Base-by-base conservation (phyloP, 2,888 invertebrate genomes). In the Ypsolopha sequella region DNA sequence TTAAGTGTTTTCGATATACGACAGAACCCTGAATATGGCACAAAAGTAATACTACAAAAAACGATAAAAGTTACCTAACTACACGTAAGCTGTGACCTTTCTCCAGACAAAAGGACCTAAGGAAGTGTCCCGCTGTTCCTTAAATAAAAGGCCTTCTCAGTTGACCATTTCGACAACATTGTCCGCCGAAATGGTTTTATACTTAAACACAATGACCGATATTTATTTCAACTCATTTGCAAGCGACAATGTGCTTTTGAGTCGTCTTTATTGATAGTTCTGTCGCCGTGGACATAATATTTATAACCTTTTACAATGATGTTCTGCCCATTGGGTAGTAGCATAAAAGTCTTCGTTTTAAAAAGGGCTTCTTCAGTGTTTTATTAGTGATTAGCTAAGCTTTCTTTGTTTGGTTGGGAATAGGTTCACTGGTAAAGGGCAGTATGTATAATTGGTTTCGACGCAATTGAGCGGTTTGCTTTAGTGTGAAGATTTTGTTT, bases 71-170 rank as follows among this genome's bases (percentile, higher is more conserved):
- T 59, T 64, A 64, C 61, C 69, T 62, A 66, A 66, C 24, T 24
- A 24, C 24, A 24, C 67, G 60, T 65, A 65, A 69, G 71, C 64
- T 11, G 6, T 80, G 81, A 81, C 82, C 82, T 80, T 80, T 80
- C 60, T 61, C 54, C 58, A 64, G 63, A 76, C 73, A 76, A 75
- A 24, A 69, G 67, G 59, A 54, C 54, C 60, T 56, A 71, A 67
- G 82, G 74, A 80, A 77, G 67, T 73, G 61, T 68, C 84, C 76
- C 65, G 82, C 78, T 76, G 84, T 51, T 73, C 59, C 58, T 57
- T 61, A 68, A 68, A 66, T 36, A 47, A 66, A 70, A 63, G 60
- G 74, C 78, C 79, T 79, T 78, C 67, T 74, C 65, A 65, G 73
- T 66, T 34, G 33, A 45, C 45, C 45, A 43, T 43, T 43, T 14